phyloP scores from a whole-genome alignment of 2,888 invertebrate species.

The Metallyticus violacea region DNA sequence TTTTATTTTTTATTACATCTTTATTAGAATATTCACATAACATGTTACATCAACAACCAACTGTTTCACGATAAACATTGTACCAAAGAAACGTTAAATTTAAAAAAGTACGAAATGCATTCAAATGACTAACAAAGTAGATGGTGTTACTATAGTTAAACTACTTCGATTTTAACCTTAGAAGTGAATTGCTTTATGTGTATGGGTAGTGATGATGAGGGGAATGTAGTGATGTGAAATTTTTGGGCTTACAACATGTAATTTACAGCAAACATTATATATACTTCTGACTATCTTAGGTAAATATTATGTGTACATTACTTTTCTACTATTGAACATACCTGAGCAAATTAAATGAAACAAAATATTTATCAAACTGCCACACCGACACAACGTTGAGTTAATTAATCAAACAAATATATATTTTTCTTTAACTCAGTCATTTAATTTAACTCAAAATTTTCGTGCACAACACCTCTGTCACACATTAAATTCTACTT shows the following conservation, averaged over 20 bases:
- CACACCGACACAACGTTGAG: neutral
- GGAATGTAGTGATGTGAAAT: neutral
- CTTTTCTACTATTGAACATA: conserved; percentile 6
- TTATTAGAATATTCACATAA: neutral
- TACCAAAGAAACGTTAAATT: conserved; percentile 12
- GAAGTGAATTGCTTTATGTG: neutral
- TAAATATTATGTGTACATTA: neutral
- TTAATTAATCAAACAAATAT: neutral
- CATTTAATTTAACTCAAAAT: neutral
- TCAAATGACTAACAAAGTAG: neutral
- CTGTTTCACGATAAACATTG: conserved; percentile 10
- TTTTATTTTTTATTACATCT: neutral
- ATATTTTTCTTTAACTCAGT: neutral
- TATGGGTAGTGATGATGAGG: neutral
- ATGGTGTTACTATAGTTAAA: neutral
- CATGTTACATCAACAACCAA: neutral
- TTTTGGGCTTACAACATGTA: neutral
- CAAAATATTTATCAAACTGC: neutral
- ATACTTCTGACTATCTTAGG: neutral
- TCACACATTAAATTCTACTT: neutral
- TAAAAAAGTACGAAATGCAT: neutral
- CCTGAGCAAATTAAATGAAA: conserved; percentile 22
- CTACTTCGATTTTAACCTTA: neutral
- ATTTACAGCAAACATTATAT: neutral
- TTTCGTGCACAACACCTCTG: neutral